A percentile compares a stretch with the other conserved stretches of the same genome.
Conservation (phyloP, 2,113 vertebrate genomes). For the Edolisoma coerulescens region DNA sequence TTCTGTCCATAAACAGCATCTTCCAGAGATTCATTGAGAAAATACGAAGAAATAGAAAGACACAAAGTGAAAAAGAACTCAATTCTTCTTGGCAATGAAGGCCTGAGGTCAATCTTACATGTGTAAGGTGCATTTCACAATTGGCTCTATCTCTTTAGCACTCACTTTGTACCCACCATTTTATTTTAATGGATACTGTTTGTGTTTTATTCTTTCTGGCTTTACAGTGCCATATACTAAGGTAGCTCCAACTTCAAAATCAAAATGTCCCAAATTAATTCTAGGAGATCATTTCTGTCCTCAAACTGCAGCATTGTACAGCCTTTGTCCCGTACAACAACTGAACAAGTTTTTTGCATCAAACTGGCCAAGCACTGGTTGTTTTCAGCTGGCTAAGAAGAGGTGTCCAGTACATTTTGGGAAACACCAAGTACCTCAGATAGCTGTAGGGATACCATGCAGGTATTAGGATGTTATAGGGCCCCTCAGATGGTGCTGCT, state of each 20-base stretch:
- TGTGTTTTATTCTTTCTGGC: neutral
- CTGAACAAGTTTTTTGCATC: neutral
- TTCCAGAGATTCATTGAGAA: constrained; percentile 16
- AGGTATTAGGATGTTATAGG: neutral
- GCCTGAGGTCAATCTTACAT: neutral
- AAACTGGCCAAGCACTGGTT: neutral
- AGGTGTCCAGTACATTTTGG: neutral
- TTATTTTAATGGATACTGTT: neutral
- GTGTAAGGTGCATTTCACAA: neutral
- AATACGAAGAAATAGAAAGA: neutral
- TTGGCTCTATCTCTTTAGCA: neutral
- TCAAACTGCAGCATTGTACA: neutral
- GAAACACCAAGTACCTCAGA: neutral
- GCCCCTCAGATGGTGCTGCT: neutral
- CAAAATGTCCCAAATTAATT: neutral
- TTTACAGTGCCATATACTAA: neutral
- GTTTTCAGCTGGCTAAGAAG: neutral
- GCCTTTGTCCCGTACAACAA: neutral
- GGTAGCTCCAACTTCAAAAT: neutral
- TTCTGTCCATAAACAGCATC: constrained; percentile 2
- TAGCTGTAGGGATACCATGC: neutral
- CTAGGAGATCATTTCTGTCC: neutral
- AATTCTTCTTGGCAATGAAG: neutral
- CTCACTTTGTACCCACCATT: neutral
- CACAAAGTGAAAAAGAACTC: neutral